Base-by-base conservation (phyloP, 2,113 vertebrate genomes). In the Zeus faber region DNA sequence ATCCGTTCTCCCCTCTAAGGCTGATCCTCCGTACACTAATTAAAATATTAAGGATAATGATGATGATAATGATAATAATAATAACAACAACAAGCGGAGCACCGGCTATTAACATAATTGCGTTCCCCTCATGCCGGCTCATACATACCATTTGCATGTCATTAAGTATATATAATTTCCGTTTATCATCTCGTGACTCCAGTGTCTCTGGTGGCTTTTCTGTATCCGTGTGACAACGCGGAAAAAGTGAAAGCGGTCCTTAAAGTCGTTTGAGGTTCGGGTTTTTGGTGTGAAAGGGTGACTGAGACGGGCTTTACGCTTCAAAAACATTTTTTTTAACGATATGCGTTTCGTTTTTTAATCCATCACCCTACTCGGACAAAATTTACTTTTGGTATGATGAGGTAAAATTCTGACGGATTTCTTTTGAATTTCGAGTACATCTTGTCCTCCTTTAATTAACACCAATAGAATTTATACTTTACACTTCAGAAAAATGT, bases 41-140 rank as follows among this genome's bases (percentile, higher is more conserved):
- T 87, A 84, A 83, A 83, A 78, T 87, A 85, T 87, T 87, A 84
- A 71, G 79, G 77, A 78, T 83, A 74, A 80, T 83, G 79, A 80
- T 80, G 71, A 82, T 84, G 74, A 65, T 79, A 74, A 66, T 29
- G 52, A 83, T 85, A 83, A 84, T 84, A 82, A 77, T 78, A 72
- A 65, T 70, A 81, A 85, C 72, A 76, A 87, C 70, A 88, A 87
- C 85, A 87, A 90, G 83, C 85, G 71, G 70, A 68, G 69, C 77
- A 89, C 87, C 84, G 83, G 82, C 79, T 85, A 83, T 89, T 88
- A 87, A 87, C 81, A 87, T 90, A 90, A 91, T 89, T 89, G 74
- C 69, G 67, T 81, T 70, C 72, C 74, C 80, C 77, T 79, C 70
- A 66, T 80, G 81, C 79, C 77, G 76, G 65, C 69, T 62, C 79